These are phyloP conservation scores for Trachemys scripta DNA, from an alignment of 2,113 vertebrate genomes.

Conservation along the genomic window DNA sequence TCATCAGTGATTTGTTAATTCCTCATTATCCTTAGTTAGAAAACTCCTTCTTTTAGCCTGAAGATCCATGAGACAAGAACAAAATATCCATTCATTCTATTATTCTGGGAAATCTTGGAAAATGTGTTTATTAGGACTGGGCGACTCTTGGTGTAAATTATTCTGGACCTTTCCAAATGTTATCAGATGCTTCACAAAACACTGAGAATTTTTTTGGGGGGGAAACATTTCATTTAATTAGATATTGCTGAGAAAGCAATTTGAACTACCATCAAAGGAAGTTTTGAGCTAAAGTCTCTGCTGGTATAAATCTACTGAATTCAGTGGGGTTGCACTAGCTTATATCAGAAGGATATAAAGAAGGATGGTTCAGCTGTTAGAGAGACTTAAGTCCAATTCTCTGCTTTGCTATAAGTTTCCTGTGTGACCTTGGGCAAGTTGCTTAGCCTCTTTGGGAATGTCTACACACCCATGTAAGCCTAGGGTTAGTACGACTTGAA, in stretches of 20 bases:
- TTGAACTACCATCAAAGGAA: neutral
- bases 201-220: neutral
- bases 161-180: constrained; percentile 26
- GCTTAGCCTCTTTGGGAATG: neutral
- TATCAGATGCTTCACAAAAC: constrained; percentile 16
- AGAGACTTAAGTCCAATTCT: neutral
- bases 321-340: neutral
- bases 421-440: neutral
- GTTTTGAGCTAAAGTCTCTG: neutral
- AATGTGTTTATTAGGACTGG: neutral
- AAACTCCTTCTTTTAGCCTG: neutral
- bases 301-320: neutral
- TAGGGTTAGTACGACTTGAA: neutral
- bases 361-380: neutral
- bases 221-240: neutral
- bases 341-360: neutral
- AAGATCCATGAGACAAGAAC: neutral
- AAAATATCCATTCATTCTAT: accelerated
- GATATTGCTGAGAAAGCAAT: constrained; percentile 10
- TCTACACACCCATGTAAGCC: neutral
- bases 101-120: constrained; percentile 3
- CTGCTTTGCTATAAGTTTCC: neutral
- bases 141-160: constrained; percentile 33
- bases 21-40: constrained; percentile 37
- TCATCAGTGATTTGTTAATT: constrained; percentile 61